Conservation (phyloP, 2,888 invertebrate genomes). For the Amphipyra tragopoginis region DNA sequence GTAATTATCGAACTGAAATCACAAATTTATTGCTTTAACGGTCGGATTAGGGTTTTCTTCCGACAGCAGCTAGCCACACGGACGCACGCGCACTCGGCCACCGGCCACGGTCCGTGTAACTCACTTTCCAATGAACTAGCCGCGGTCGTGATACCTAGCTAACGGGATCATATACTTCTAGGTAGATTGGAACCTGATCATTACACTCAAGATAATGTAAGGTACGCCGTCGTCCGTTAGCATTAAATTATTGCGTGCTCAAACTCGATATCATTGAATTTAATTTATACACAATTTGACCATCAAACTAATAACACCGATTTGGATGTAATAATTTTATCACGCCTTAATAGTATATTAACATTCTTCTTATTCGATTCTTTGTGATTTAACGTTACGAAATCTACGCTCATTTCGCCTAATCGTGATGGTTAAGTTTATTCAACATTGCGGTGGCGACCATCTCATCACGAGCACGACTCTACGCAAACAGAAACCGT, state of each 20-base stretch:
- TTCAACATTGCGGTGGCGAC: conserved; percentile 71
- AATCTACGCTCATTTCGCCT: conserved; percentile 58
- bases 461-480: conserved; percentile 70
- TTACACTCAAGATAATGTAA: conserved; percentile 69
- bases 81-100: conserved; percentile 69
- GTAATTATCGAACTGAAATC: conserved; percentile 24
- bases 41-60: conserved; percentile 71
- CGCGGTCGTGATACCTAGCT: conserved; percentile 84
- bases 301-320: conserved; percentile 25
- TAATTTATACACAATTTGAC: conserved; percentile 29
- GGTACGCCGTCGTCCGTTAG: conserved; percentile 55
- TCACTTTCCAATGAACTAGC: conserved; percentile 87
- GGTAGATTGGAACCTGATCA: conserved; percentile 72
- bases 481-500: conserved; percentile 65
- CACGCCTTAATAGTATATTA: conserved; percentile 15
- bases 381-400: conserved; percentile 58
- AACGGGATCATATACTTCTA: conserved; percentile 84
- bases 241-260: conserved; percentile 47
- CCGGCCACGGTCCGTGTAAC: conserved; percentile 78
- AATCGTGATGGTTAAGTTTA: conserved; percentile 62
- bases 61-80: conserved; percentile 61
- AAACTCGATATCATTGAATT: conserved; percentile 27
- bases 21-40: conserved; percentile 53
- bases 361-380: conserved; percentile 23
- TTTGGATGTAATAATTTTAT: conserved; percentile 10